These are phyloP conservation scores for Liopterus haemorrhoidalis DNA, from an alignment of 2,888 invertebrate species.

Conservation along the genomic window DNA sequence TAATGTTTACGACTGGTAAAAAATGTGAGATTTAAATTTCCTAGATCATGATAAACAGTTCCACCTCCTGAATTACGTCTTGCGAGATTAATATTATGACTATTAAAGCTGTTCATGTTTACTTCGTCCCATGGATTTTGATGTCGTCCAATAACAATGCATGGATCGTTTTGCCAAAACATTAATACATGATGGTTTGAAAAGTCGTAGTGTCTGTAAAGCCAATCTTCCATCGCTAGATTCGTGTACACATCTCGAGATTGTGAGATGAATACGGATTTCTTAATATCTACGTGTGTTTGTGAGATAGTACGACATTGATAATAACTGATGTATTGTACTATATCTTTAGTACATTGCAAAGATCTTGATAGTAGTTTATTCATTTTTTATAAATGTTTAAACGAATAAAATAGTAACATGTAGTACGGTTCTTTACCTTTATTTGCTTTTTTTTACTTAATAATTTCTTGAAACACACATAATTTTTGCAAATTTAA, in stretches of 20 bases:
- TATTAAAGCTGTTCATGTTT: constrained; percentile 61
- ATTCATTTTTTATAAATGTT: too few species aligned
- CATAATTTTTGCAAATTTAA: too few species aligned
- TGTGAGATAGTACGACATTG: constrained; percentile 33
- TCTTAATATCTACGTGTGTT: constrained; percentile 66
- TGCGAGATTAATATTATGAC: constrained; percentile 68
- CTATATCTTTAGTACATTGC: constrained; percentile 6
- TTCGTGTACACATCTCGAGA: constrained; percentile 88
- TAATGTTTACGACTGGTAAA: constrained; percentile 79
- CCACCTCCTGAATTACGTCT: constrained; percentile 94
- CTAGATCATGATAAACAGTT: constrained; percentile 92
- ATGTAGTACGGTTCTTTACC: too few species aligned
- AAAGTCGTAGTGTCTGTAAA: constrained; percentile 83
- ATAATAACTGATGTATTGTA: constrained; percentile 2
- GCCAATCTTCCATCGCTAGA: constrained; percentile 93
- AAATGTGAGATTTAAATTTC: constrained; percentile 89
- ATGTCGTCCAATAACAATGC: constrained; percentile 92
- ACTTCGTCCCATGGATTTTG: constrained; percentile 96
- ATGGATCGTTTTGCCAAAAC: constrained; percentile 89
- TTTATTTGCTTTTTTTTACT: too few species aligned
- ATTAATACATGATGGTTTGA: constrained; percentile 76
- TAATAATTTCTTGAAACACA: too few species aligned
- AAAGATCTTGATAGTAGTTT: neutral
- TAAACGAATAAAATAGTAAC: too few species aligned
- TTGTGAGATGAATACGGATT: constrained; percentile 87